Conservation (phyloP, 2,888 invertebrate genomes). For the Leptinotarsa tumamoca region DNA sequence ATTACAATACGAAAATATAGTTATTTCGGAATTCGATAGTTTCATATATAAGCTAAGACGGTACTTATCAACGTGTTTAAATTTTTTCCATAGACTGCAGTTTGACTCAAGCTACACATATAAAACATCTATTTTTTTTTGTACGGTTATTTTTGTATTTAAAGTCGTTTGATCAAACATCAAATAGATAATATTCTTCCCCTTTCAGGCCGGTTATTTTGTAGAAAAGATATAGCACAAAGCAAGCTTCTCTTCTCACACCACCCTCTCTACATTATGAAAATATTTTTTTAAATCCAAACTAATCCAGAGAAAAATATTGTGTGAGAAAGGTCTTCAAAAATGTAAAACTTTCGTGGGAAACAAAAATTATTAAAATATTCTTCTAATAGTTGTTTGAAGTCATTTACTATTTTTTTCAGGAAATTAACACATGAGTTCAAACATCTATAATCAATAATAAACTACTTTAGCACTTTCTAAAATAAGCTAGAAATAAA, state of each 20-base stretch:
- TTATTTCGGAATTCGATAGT: constrained; percentile 63
- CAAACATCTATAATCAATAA: neutral
- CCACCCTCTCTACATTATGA: constrained; percentile 27
- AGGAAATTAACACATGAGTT: neutral
- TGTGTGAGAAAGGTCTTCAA: neutral
- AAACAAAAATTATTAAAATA: constrained; percentile 68
- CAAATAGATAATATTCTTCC: constrained; percentile 36
- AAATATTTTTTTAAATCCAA: constrained; percentile 11
- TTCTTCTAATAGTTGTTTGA: neutral
- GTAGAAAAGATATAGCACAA: constrained; percentile 15
- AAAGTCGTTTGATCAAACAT: constrained; percentile 41
- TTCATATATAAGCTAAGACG: constrained; percentile 56
- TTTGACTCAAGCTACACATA: constrained; percentile 63
- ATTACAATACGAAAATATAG: constrained; percentile 65
- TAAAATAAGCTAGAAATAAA: constrained; percentile 16
- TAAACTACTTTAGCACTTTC: neutral
- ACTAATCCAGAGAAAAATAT: constrained; percentile 15
- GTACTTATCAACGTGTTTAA: constrained; percentile 46
- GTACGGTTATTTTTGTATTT: constrained; percentile 45
- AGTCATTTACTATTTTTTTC: neutral
- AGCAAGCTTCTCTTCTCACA: constrained; percentile 8
- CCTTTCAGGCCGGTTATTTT: constrained; percentile 29
- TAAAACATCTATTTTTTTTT: constrained; percentile 58
- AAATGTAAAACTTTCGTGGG: neutral
- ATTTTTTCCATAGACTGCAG: constrained; percentile 47